These are phyloP conservation scores for Sogatella furcifera DNA, from an alignment of 1,140 invertebrate species.

Conservation along the genomic window DNA sequence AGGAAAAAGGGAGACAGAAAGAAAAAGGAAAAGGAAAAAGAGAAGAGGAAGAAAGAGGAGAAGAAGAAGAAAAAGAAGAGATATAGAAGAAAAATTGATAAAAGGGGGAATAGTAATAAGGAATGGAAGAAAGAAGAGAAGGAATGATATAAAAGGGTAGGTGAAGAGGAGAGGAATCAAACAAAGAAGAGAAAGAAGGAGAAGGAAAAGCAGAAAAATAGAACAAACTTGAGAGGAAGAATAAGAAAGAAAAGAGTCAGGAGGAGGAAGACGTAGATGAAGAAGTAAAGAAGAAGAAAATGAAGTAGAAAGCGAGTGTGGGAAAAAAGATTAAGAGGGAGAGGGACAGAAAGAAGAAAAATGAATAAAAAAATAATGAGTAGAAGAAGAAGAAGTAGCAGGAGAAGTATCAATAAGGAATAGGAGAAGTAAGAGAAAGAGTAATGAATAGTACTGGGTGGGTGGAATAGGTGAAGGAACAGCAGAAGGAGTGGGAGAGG, in stretches of 20 bases:
- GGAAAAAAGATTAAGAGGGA: conserved; percentile 26
- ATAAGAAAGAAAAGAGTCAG: conserved; percentile 34
- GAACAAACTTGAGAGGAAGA: conserved; percentile 31
- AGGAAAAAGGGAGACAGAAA: conserved; percentile 27
- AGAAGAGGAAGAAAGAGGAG: too few species aligned
- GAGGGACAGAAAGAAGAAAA: conserved; percentile 33
- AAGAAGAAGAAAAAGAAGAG: too few species aligned
- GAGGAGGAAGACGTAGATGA: conserved; percentile 33
- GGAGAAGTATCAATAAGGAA: too few species aligned
- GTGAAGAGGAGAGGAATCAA: not conserved
- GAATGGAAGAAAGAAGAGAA: conserved; percentile 31
- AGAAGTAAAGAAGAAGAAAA: conserved; percentile 50
- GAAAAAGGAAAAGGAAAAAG: conserved; percentile 15
- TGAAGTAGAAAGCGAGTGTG: conserved; percentile 30
- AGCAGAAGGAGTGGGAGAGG: conserved; percentile 44
- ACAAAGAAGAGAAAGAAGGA: too few species aligned
- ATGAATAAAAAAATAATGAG: not conserved
- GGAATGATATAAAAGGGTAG: not conserved
- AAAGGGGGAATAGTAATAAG: conserved; percentile 48
- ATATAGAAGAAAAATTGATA: conserved; percentile 23
- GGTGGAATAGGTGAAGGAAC: too few species aligned
- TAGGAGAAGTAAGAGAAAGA: too few species aligned
- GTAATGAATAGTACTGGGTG: too few species aligned
- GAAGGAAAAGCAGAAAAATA: conserved; percentile 28
- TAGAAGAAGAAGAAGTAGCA: too few species aligned